Base-by-base conservation (phyloP, 2,888 invertebrate species). In the Eupithecia dodoneata region DNA sequence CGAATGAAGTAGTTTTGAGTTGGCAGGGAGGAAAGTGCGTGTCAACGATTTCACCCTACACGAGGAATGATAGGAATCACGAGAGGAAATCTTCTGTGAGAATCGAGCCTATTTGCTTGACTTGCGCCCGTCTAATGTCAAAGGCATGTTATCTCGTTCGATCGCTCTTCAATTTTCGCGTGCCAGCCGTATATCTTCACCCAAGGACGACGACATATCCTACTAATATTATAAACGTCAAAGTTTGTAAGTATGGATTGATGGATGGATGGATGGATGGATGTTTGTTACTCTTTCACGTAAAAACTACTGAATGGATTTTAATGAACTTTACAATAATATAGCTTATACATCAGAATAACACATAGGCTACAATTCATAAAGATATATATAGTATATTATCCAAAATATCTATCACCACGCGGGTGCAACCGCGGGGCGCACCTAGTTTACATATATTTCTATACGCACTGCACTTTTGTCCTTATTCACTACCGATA, bases 111-210 rank as follows among this genome's bases (percentile, higher is more conserved):
- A 18, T 9, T 10, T 59, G 18, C 74, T 80, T 76, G 78, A 77
- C 81, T 75, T 52, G 49, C 76, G 73, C 18, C 18, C 13, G 5
- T 76, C 75, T 82, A 82, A 80, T 77, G 78, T 72, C 76, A 75
- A 76, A 81, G 77, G 65, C 80, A 80, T 82, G 79, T 81, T 80
- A 80, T 82, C 79, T 81, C 77, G 70, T 76, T 77, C 77, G 78
- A 79, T 79, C 75, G 73, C 73, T 74, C 77, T 76, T 78, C 72
- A 77, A 74, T 75, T 76, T 79, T 76, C 70, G 67, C 73, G 71
- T 59, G 18, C 55, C 9, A 75, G 71, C 42, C 59, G 47, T 75
- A 71, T 75, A 78, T 71, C 63, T 73, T 47, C 66, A 63, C 65
- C 55, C 73, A 75, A 75, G 69, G 52, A 65, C 42, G 66, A 42